Conservation (phyloP, 2,888 invertebrate species). For the Sceliomorpha sp. region DNA sequence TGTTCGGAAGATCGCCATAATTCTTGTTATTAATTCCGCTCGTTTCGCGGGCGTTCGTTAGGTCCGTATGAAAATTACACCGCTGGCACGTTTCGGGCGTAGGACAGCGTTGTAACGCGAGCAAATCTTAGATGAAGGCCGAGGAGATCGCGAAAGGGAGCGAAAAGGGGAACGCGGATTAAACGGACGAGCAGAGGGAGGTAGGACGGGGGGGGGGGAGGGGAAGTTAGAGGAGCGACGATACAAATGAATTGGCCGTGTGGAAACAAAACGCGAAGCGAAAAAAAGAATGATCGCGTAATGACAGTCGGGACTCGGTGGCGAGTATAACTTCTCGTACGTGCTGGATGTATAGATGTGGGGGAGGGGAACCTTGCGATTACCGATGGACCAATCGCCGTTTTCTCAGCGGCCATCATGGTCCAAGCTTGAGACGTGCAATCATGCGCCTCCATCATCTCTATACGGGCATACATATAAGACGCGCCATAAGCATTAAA, state of each 20-base stretch:
- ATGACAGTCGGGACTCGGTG: conserved; percentile 69
- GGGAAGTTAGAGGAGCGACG: conserved; percentile 63
- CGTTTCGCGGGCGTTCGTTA: too few relatives aligned
- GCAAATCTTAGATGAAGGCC: conserved; percentile 21
- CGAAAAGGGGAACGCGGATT: conserved; percentile 42
- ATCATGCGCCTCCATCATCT: conserved; percentile 71
- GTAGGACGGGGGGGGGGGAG: conserved; percentile 14
- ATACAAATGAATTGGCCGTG: conserved; percentile 76
- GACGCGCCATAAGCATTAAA: conserved; percentile 49
- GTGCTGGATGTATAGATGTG: conserved; percentile 57
- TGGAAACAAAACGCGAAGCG: conserved; percentile 59
- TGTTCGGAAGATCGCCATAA: conserved; percentile 22
- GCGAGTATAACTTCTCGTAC: conserved; percentile 60
- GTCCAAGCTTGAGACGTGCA: conserved; percentile 79
- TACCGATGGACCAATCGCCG: conserved; percentile 78
- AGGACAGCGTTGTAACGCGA: conserved; percentile 24
- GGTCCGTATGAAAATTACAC: conserved; percentile 40
- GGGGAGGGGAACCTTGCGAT: conserved; percentile 74
- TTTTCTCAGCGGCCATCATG: conserved; percentile 79
- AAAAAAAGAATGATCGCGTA: conserved; percentile 75
- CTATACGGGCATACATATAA: conserved; percentile 23
- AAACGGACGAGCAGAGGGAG: conserved; percentile 34
- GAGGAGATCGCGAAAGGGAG: conserved; percentile 24
- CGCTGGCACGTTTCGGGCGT: conserved; percentile 31
- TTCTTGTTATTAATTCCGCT: conserved; percentile 26